Base-by-base conservation (phyloP, 2,113 vertebrate genomes). In the Scortum barcoo region DNA sequence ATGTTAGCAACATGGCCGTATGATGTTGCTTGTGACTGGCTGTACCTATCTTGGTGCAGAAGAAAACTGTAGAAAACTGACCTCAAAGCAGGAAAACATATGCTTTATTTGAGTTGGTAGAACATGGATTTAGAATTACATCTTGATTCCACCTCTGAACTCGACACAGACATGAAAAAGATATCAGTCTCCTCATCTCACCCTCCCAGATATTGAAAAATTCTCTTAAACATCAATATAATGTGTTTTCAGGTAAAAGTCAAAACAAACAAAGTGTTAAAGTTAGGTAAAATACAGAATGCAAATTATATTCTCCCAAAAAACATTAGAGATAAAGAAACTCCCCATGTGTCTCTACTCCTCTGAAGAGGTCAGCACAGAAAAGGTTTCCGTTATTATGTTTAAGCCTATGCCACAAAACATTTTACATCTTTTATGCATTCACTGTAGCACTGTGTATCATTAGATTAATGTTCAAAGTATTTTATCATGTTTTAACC, bases 401-500 rank as follows among this genome's bases (percentile, higher is more conserved):
- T 38, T 14, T 33, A 40, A 28, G 56, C 50, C 26, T 30, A 19
- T 40, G 28, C n/a, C 46, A 68, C 60, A 56, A 73, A 63, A 65
- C 16, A n/a, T 67, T 60, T 38, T 22, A 69, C 20, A 17, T 68
- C 14, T 24, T 54, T 66, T 5, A 33, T 72, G 58, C 17, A 80
- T 75, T 71, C 38, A 68, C 10, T 14, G 44, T 5, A 0, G 11
- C 48, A 24, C 60, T 17, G 1, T 36, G 14, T 36, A 36, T 65
- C 16, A 78, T 74, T 46, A 56, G 26, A 74, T 69, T 42, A n/a
- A 68, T 69, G 60, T 60, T 77, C 42, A 72, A 46, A 58, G 67
- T 54, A 46, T 78, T 84, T 71, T 74, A 61, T 81, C 53, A 40
- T 57, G 24, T 76, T 67, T 69, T 50, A 26, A 68, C 24, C 16